A percentile compares a stretch with the other conserved stretches of the same genome.
Conservation (phyloP, 2,113 vertebrate species). For the Corvus cornix region DNA sequence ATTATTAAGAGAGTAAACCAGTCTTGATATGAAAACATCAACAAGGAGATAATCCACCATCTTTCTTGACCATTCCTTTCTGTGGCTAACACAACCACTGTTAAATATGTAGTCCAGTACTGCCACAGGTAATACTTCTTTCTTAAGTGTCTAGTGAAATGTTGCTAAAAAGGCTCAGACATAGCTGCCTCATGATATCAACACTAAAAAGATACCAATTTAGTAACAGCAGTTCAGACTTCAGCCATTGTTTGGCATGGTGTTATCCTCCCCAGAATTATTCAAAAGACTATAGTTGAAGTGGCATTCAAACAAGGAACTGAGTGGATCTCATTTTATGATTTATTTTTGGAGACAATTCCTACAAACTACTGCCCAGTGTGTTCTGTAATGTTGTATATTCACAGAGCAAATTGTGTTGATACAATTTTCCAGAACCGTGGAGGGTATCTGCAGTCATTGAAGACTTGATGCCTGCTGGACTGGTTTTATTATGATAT, state of each 20-base stretch:
- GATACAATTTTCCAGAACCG: neutral
- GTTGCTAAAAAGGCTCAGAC: neutral
- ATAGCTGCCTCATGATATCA: neutral
- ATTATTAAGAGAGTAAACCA: neutral
- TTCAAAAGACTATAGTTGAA: neutral
- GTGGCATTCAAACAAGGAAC: neutral
- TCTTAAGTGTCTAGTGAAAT: neutral
- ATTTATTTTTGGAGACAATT: neutral
- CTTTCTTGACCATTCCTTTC: neutral
- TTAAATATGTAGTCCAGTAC: neutral
- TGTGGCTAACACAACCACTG: neutral
- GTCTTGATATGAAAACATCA: neutral
- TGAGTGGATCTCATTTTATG: neutral
- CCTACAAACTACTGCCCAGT: neutral
- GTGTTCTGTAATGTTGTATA: neutral
- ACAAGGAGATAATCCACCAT: neutral
- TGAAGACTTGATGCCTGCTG: neutral
- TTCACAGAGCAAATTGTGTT: neutral
- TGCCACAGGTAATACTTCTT: neutral
- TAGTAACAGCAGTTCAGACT: neutral
- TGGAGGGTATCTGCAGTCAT: neutral
- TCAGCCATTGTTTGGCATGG: neutral
- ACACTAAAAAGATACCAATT: neutral
- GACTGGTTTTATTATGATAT: neutral
- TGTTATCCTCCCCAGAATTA: neutral